Percentiles rank a stretch among this genome's conserved stretches.
Evolutionary conservation across 2,797 vertebrate genomes (phyloP).

Genomic region (Malacoraja senta): DNA sequence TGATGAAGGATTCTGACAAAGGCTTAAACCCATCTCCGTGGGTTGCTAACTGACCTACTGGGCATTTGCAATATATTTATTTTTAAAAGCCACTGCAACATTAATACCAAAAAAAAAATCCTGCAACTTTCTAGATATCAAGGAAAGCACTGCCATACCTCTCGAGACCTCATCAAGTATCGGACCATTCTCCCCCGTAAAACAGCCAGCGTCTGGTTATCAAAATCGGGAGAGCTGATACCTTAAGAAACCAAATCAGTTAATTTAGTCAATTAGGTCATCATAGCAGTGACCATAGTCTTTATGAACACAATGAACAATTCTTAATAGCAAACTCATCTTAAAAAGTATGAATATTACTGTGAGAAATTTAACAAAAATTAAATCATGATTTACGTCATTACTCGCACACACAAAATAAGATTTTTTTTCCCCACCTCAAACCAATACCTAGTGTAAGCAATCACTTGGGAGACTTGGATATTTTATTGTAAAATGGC

Average conservation of each 20-base stretch:
- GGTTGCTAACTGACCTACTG: neutral
- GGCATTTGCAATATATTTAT: neutral
- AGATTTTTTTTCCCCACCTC: neutral
- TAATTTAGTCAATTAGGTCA: neutral
- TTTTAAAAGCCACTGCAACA: neutral
- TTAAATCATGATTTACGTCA: neutral
- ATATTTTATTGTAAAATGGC: neutral
- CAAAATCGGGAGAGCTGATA: slow-evolving; percentile 91
- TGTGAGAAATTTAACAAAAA: neutral
- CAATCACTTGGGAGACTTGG: neutral
- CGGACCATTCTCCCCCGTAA: slow-evolving; percentile 90
- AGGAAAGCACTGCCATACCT: slow-evolving; percentile 59
- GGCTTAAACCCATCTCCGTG: neutral
- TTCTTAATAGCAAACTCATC: neutral
- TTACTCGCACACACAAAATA: neutral
- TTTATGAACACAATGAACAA: neutral
- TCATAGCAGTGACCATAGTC: neutral
- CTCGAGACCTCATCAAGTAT: slow-evolving; percentile 89
- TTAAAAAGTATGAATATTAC: neutral
- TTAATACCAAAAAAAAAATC: neutral
- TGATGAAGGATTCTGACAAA: neutral
- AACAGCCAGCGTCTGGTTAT: slow-evolving; percentile 89
- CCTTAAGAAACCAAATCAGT: slow-evolving; percentile 54
- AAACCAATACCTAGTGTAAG: neutral
- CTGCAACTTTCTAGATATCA: neutral